phyloP scores from a whole-genome alignment of 2,797 vertebrate species.

The Chelmon rostratus region DNA sequence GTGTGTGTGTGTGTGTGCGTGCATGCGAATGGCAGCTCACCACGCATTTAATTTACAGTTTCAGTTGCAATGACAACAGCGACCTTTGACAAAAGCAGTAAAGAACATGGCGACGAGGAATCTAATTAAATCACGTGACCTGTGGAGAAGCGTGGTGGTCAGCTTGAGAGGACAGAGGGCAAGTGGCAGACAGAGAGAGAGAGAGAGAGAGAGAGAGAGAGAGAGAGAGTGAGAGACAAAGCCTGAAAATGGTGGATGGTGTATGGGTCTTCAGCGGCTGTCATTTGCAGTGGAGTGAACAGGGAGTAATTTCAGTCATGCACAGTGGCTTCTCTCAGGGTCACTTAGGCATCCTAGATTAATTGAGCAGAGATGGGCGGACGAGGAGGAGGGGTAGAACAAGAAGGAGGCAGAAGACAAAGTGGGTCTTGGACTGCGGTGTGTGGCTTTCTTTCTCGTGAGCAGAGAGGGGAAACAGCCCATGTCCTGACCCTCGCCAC shows the following conservation, averaged over 20 bases:
- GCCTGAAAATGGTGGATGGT: neutral
- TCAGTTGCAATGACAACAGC: conserved; percentile 55
- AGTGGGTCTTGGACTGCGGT: conserved; percentile 18
- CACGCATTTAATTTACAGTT: conserved; percentile 57
- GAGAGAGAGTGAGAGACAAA: neutral
- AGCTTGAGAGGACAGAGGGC: conserved; percentile 17
- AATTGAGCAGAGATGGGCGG: conserved; percentile 61
- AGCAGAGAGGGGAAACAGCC: conserved; percentile 46
- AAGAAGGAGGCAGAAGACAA: conserved; percentile 29
- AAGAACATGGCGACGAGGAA: conserved; percentile 52
- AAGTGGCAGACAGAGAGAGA: conserved; percentile 5
- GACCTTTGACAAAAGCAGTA: conserved; percentile 55
- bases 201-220: neutral
- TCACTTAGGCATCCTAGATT: conserved; percentile 74
- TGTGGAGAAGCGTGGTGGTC: conserved; percentile 32
- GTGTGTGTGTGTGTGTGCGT: neutral
- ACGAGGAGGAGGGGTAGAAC: conserved; percentile 27
- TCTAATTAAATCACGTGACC: conserved; percentile 69
- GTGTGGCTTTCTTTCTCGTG: conserved; percentile 41
- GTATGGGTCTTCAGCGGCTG: conserved; percentile 41
- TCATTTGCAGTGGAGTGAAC: conserved; percentile 54
- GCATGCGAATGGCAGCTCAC: conserved; percentile 5
- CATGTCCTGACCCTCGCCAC: conserved; percentile 45
- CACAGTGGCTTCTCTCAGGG: conserved; percentile 65
- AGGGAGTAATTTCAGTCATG: conserved; percentile 71